Evolutionary conservation across 2,113 vertebrate genomes (phyloP).

Genomic region (Ochotona curzoniae): DNA sequence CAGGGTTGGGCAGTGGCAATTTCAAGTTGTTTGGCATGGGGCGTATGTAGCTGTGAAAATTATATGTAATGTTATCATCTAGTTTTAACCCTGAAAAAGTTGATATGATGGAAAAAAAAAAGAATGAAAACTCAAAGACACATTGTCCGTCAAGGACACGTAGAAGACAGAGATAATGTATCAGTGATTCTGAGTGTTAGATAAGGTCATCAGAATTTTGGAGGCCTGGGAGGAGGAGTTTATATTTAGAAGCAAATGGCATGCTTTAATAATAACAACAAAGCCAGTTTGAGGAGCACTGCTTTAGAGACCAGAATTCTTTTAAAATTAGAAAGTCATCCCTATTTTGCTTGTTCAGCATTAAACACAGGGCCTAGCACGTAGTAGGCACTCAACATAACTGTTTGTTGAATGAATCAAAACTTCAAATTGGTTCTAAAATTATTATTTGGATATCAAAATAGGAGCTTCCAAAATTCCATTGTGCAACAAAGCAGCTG

Average conservation of each 20-base stretch:
- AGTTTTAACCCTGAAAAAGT: slow-evolving; percentile 18
- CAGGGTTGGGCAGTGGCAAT: background rate
- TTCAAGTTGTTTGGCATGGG: background rate
- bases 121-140: slow-evolving; percentile 4
- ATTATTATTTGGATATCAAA: slow-evolving; percentile 38
- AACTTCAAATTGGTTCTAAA: slow-evolving; percentile 59
- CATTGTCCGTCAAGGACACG: slow-evolving; percentile 44
- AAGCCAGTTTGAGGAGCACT: slow-evolving; percentile 75
- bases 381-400: slow-evolving; percentile 69
- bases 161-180: slow-evolving; percentile 52
- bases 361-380: slow-evolving; percentile 52
- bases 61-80: background rate
- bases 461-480: slow-evolving; percentile 13
- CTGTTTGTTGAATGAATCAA: slow-evolving; percentile 81
- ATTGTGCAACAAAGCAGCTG: slow-evolving; percentile 13
- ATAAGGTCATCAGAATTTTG: background rate
- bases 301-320: slow-evolving; percentile 73
- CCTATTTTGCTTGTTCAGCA: slow-evolving; percentile 71
- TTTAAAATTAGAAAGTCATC: slow-evolving; percentile 69
- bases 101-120: too few relatives aligned
- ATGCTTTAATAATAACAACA: background rate
- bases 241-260: background rate
- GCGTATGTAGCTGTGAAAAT: background rate
- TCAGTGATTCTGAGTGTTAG: background rate
- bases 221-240: background rate